Base-by-base conservation (phyloP, 2,113 vertebrate species). In the Cyphomyrus plagiostoma region DNA sequence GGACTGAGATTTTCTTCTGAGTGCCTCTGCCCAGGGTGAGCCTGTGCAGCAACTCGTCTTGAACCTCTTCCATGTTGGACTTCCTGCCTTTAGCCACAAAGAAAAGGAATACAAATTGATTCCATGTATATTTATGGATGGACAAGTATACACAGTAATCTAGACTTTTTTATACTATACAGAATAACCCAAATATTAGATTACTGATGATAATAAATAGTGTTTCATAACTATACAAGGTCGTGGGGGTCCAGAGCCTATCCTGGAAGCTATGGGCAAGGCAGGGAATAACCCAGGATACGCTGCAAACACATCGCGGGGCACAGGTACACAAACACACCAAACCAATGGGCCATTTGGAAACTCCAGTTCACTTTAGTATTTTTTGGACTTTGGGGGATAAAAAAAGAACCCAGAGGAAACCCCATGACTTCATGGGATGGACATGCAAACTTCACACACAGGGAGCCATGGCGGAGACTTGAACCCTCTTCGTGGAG, bases 11-110 rank as follows among this genome's bases (percentile, higher is more conserved):
- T 93, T 97, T 99, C 95, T 97, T 99, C 94, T 98, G 97, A 0
- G 97, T 92, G 0, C 96, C 97, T 46, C 98, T 96, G 2, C 98
- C 98, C 0, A 99, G 94, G 23, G 98, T 99, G 66, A 99, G 96
- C 2, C 98, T 93, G 92, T 98, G 97, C 77, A 97, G 94, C 5
- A 99, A 95, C 89, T 99, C 98, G 17, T 99, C 98, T 93, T 99
- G 98, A 0, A 99, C 98, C 52, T 99, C 98, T 90, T 99, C 98
- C 98, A 99, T 99, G 94, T 99, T 98, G 0, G 98, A 99, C 92
- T 98, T 99, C 93, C 98, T 96, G 50, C 97, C 98, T 98, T 56
- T 0, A 42, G 30, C 5, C 58, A 19, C 13, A 21, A 53, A 82
- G 77, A 39, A 39, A 42, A 45, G 77, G 17, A 21, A 83, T 17